Evolutionary conservation across 2,888 invertebrate species (phyloP), one percentile per base, ranked within the genome.

Genomic region (Octodonta nipae): DNA sequence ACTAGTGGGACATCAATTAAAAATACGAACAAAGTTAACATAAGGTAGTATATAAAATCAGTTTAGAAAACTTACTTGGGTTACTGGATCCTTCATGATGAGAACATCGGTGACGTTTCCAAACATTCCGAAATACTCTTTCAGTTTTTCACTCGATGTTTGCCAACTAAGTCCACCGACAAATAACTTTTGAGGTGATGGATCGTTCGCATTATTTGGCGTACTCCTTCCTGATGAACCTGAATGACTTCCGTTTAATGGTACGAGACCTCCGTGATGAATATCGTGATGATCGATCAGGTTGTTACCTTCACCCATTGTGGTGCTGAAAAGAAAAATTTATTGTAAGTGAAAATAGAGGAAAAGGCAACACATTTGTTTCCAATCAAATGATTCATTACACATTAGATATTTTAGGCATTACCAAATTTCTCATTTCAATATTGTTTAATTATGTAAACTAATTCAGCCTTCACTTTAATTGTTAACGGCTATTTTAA

Each of bases 91-190:
- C 67, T 88, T 88, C 88, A 89, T 88, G 53, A 89, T 88, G 41
- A 88, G 74, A 34, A 89, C 88, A 59, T 89, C 88, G 16, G 86
- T 83, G 44, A 89, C 87, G 4, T 81, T 78, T 36, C 89, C 89
- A 52, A 87, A 89, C 80, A 87, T 85, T 34, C 84, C 82, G 50
- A 89, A 89, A 63, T 89, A 89, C 52, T 88, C 87, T 50, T 84
- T 69, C n/a, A 89, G 73, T 61, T 87, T 89, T 61, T 89, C 88
- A 34, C 84, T 81, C 54, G 86, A 85, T 11, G 89, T 89, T 65
- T 88, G 87, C 88, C 88, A 89, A 60, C 87, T 87, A 39, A 89
- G 75, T 0, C 89, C 89, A 3, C 88, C 88, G 29, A 88, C 88
- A 54, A 88, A 88, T 30, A 88, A 73, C 62, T 88, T 89, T 46